phyloP scores from a whole-genome alignment of 2,888 invertebrate genomes.

The Abscondita cerata region DNA sequence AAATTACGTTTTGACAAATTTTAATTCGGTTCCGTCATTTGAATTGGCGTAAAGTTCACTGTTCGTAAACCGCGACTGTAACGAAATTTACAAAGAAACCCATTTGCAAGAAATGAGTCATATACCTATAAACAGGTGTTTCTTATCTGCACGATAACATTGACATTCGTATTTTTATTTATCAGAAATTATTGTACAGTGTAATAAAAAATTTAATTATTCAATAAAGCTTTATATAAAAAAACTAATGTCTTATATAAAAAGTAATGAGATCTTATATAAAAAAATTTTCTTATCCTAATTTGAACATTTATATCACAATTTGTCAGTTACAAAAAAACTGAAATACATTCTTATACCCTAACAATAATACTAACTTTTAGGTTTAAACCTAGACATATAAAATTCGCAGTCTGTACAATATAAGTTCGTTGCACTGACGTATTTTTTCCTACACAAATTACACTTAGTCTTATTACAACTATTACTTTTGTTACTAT shows the following conservation, averaged over 20 bases:
- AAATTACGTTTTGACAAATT: too few species aligned
- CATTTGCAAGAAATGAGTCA: too few species aligned
- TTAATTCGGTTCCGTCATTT: too few species aligned
- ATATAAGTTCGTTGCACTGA: conserved; percentile 79
- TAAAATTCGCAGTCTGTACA: conserved; percentile 93
- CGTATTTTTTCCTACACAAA: conserved; percentile 85
- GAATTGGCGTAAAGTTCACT: too few species aligned
- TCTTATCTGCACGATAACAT: too few species aligned
- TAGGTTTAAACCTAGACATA: conserved; percentile 82
- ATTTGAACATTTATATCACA: conserved; percentile 41
- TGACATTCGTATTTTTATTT: too few species aligned
- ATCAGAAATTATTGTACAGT: not conserved
- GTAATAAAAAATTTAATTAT: not conserved
- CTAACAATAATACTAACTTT: conserved; percentile 44
- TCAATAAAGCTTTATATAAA: conserved; percentile 17
- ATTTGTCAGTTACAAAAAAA: conserved; percentile 21
- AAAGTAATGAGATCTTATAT: conserved; percentile 33
- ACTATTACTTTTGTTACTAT: conserved; percentile 50
- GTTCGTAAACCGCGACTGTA: too few species aligned
- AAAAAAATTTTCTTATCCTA: conserved; percentile 22
- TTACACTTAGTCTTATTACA: conserved; percentile 76
- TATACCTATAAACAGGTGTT: too few species aligned
- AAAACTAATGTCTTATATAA: conserved; percentile 12
- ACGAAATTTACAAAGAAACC: too few species aligned
- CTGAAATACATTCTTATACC: conserved; percentile 11